These are phyloP conservation scores for Aleiodes alternator DNA, from an alignment of 2,888 invertebrate species.

Conservation along the genomic window DNA sequence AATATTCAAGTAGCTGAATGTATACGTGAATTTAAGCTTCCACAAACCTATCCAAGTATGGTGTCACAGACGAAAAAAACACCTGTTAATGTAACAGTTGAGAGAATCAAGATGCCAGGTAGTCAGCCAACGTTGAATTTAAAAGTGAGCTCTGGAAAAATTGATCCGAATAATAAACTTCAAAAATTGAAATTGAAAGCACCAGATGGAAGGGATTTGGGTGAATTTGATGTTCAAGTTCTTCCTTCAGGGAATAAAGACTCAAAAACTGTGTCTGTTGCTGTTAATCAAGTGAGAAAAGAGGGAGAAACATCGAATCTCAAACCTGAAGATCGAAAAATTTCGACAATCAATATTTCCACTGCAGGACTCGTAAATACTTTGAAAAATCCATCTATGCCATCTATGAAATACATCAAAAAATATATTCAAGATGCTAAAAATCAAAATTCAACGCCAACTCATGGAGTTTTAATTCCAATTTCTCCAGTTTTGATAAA, in stretches of 20 bases:
- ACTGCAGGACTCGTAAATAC: too few species aligned
- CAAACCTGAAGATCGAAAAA: background rate
- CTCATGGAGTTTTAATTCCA: background rate
- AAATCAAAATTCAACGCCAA: background rate
- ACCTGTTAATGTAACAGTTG: background rate
- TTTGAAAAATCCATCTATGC: too few species aligned
- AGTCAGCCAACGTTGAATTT: background rate
- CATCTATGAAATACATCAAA: too few species aligned
- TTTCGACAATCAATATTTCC: too few species aligned
- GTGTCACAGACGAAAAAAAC: background rate
- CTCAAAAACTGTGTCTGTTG: slow-evolving; percentile 19
- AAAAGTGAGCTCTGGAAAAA: slow-evolving; percentile 27
- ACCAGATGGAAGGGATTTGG: slow-evolving; percentile 65
- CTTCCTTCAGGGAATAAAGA: slow-evolving; percentile 53
- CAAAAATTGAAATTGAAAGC: slow-evolving; percentile 64
- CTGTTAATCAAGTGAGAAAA: too few species aligned
- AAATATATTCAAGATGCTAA: too few species aligned
- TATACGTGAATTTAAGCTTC: slow-evolving; percentile 62
- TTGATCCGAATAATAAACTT: slow-evolving; percentile 47
- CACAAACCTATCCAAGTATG: slow-evolving; percentile 63
- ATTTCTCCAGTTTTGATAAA: slow-evolving; percentile 32
- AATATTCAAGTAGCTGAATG: slow-evolving; percentile 55
- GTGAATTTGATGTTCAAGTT: slow-evolving; percentile 64
- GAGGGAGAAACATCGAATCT: background rate
- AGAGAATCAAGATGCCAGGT: background rate